phyloP scores from a whole-genome alignment of 2,888 invertebrate genomes.

The Nemotelus pantherinus region DNA sequence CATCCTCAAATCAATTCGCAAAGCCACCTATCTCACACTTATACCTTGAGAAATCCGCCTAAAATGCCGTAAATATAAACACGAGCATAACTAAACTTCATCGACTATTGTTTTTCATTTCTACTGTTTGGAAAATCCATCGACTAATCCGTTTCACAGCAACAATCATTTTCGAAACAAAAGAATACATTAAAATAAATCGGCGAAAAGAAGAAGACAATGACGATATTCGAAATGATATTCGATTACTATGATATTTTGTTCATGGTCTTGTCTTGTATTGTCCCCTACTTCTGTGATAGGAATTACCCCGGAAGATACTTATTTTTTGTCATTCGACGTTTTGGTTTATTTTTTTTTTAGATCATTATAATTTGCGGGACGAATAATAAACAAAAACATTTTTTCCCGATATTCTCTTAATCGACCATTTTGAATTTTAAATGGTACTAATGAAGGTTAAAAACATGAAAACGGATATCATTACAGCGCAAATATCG shows the following conservation, averaged over 20 bases:
- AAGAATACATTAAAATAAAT: neutral
- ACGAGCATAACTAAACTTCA: neutral
- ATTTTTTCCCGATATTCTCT: neutral
- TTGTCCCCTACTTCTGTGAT: neutral
- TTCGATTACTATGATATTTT: no score
- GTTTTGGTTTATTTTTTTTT: no score
- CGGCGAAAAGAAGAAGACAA: neutral
- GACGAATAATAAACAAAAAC: no score
- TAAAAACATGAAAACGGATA: neutral
- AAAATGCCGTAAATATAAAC: no score
- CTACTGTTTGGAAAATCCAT: constrained; percentile 16
- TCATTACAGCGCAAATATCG: neutral
- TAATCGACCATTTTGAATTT: neutral
- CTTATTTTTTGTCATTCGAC: neutral
- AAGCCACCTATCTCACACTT: no score
- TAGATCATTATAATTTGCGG: no score
- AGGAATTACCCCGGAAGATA: constrained; percentile 20
- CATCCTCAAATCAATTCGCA: no score
- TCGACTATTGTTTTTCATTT: neutral
- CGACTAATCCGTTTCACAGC: neutral
- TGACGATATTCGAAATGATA: neutral
- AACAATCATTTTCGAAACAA: neutral
- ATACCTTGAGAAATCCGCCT: no score
- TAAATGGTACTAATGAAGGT: neutral
- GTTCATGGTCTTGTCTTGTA: neutral